These are phyloP conservation scores for Hiodon alosoides DNA, from an alignment of 2,113 vertebrate species.

Conservation along the genomic window DNA sequence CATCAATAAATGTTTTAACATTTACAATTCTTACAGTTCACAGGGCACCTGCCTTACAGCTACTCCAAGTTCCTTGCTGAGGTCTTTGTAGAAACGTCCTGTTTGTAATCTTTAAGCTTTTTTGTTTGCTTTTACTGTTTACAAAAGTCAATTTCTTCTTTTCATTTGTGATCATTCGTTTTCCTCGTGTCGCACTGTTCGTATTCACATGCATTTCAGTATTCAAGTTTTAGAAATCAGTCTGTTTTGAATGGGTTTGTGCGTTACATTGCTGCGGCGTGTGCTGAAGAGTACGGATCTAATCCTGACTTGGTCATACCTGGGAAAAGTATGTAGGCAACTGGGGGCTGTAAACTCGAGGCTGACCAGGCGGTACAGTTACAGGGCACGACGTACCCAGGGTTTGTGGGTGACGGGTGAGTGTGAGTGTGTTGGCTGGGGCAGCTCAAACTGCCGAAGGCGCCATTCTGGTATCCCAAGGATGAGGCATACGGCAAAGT, in stretches of 20 bases:
- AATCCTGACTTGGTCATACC: slow-evolving; percentile 99
- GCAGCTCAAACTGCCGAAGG: slow-evolving; percentile 90
- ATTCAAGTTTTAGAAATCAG: slow-evolving; percentile 61
- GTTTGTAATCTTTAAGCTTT: slow-evolving; percentile 54
- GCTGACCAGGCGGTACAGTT: slow-evolving; percentile 98
- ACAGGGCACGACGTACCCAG: slow-evolving; percentile 97
- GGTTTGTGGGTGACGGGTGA: slow-evolving; percentile 98
- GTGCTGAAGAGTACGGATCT: slow-evolving; percentile 96
- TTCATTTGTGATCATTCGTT: slow-evolving; percentile 47
- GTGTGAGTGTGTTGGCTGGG: slow-evolving; percentile 98
- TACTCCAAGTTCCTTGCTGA: slow-evolving; percentile 52
- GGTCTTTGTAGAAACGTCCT: slow-evolving; percentile 46
- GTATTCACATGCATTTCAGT: slow-evolving; percentile 72
- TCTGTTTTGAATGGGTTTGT: slow-evolving; percentile 35
- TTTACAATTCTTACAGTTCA: slow-evolving; percentile 88
- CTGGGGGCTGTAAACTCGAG: slow-evolving; percentile 97
- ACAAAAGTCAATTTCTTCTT: slow-evolving; percentile 51
- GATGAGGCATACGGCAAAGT: slow-evolving; percentile 93
- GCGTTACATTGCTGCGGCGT: slow-evolving; percentile 90
- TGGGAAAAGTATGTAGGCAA: slow-evolving; percentile 98
- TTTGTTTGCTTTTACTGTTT: slow-evolving; percentile 30
- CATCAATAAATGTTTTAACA: slow-evolving; percentile 77
- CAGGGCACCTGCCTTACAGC: slow-evolving; percentile 64
- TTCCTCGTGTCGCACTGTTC: slow-evolving; percentile 41
- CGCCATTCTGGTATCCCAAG: slow-evolving; percentile 97